A percentile compares a stretch with the other conserved stretches of the same genome.
Conservation (phyloP, 2,113 vertebrate species). For the Labeo catla region DNA sequence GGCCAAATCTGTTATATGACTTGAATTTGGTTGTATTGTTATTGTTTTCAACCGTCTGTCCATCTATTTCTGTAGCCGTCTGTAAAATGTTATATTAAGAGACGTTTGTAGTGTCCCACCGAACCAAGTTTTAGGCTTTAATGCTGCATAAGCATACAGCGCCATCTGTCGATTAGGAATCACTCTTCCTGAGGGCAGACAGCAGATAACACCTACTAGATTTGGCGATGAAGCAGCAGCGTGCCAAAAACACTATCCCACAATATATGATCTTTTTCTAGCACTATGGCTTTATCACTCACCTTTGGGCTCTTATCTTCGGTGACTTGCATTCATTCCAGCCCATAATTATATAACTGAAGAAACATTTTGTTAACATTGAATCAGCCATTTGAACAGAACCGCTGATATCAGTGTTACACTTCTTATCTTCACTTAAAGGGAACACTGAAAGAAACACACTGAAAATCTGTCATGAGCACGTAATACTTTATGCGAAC, state of each 20-base stretch:
- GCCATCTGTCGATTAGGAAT: slow-evolving; percentile 52
- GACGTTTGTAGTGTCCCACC: background rate
- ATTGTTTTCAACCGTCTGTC: background rate
- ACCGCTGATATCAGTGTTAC: background rate
- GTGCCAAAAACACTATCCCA: background rate
- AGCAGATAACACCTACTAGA: background rate
- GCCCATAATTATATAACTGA: slow-evolving; percentile 15
- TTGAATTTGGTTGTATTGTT: background rate
- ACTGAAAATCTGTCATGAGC: background rate
- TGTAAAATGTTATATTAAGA: background rate
- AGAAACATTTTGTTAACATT: slow-evolving; percentile 18
- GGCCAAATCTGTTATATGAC: background rate
- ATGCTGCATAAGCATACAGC: slow-evolving; percentile 45
- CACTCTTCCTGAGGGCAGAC: background rate
- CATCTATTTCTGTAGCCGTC: background rate
- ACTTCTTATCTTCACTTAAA: background rate
- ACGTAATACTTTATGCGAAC: slow-evolving; percentile 2
- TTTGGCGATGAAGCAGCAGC: background rate
- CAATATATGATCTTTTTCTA: background rate
- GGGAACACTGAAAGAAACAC: background rate
- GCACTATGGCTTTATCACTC: background rate
- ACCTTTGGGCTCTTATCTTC: slow-evolving; percentile 1
- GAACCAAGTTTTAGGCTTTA: background rate
- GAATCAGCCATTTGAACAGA: slow-evolving; percentile 10
- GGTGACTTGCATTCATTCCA: background rate